A percentile compares a stretch with the other conserved stretches of the same genome.
Evolutionary conservation across 2,888 invertebrate species (phyloP).

Genomic region (Aproaerema taeniolella): DNA sequence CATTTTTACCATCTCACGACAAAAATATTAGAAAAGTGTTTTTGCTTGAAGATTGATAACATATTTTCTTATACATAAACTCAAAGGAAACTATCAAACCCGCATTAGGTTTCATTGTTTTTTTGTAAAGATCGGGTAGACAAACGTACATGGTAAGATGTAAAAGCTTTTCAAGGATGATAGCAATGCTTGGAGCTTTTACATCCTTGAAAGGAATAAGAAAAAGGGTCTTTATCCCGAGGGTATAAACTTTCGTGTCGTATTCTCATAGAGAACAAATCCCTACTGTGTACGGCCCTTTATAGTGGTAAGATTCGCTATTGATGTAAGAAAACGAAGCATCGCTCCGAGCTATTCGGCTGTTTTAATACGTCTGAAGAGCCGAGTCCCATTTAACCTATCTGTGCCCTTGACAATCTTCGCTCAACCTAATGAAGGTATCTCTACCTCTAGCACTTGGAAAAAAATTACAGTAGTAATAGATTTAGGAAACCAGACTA

Average conservation of each 20-base stretch:
- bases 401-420: too few relatives aligned
- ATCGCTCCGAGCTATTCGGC: constrained; percentile 18
- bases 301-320: constrained; percentile 16
- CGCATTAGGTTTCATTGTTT: constrained; percentile 24
- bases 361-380: constrained; percentile 16
- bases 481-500: too few relatives aligned
- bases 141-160: constrained; percentile 19
- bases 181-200: constrained; percentile 32
- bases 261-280: constrained; percentile 30
- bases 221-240: constrained; percentile 31
- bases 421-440: too few relatives aligned
- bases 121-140: constrained; percentile 22
- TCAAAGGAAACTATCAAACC: constrained; percentile 14
- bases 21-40: constrained; percentile 1
- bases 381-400: too few relatives aligned
- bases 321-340: constrained; percentile 15
- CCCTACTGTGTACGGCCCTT: constrained; percentile 18
- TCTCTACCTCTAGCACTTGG: too few relatives aligned
- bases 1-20: not conserved
- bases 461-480: too few relatives aligned
- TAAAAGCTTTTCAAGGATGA: constrained; percentile 26
- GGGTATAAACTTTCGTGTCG: constrained; percentile 32
- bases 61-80: constrained; percentile 5
- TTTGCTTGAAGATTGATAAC: constrained; percentile 9
- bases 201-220: constrained; percentile 33